A percentile compares a stretch with the other conserved stretches of the same genome.
Evolutionary conservation across 2,888 invertebrate species (phyloP).

Genomic region (Fragum whitleyi): DNA sequence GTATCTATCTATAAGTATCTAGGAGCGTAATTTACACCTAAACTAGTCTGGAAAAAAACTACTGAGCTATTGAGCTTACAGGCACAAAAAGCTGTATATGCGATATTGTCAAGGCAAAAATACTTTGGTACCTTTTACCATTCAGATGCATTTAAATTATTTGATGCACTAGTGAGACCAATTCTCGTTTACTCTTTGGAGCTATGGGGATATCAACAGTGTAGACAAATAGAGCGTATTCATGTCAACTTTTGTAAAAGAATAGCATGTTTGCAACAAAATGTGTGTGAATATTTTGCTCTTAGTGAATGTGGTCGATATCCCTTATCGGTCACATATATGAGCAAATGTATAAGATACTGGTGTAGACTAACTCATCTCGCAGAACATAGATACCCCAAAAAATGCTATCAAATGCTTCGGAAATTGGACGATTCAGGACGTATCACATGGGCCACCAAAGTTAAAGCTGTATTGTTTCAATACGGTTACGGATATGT

Average conservation of each 20-base stretch:
- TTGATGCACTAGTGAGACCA: constrained; percentile 24
- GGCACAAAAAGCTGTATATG: constrained; percentile 9
- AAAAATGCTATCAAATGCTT: constrained; percentile 20
- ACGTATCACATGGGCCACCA: constrained; percentile 10
- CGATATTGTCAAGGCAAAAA: not conserved
- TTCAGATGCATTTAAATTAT: constrained; percentile 15
- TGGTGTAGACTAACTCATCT: constrained; percentile 24
- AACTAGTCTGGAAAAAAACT: constrained; percentile 24
- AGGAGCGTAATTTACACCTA: constrained; percentile 21
- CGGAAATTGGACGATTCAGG: constrained; percentile 8
- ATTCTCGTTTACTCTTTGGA: constrained; percentile 15
- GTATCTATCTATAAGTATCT: constrained; percentile 23
- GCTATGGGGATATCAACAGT: constrained; percentile 23
- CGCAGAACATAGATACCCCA: constrained; percentile 6
- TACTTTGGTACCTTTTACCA: constrained; percentile 5
- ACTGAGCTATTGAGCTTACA: not conserved
- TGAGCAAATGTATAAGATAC: constrained; percentile 19
- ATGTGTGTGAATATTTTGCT: constrained; percentile 16
- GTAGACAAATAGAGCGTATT: not conserved
- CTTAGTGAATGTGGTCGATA: constrained; percentile 21
- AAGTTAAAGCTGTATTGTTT: not conserved
- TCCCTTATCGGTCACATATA: constrained; percentile 18
- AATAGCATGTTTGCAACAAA: constrained; percentile 3
- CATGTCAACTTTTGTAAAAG: constrained; percentile 21
- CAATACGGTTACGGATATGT: constrained; percentile 6